Base-by-base conservation (phyloP, 1,140 invertebrate genomes). In the Danaus plexippus region DNA sequence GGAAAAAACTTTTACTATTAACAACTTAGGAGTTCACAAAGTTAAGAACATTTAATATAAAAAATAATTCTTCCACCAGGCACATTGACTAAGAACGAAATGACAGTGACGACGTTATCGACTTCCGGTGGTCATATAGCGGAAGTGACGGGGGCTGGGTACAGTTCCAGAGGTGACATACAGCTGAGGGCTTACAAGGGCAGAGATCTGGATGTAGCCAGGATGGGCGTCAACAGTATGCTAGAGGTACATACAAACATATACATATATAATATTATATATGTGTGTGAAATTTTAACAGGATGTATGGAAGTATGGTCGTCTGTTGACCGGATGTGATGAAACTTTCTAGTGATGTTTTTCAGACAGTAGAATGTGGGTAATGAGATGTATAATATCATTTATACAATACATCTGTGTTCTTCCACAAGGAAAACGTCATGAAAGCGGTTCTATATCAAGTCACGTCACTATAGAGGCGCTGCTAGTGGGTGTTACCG, bases 11-110 rank as follows among this genome's bases (percentile, higher is more conserved):
- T 32, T 32, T 32, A 0, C 22, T 32, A 32, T 32, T 6, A 32
- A 32, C 2, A 32, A 32, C 2, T 32, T 32, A 22, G 7, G 7
- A 32, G 7, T 6, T 32, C 22, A 4, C 5, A 32, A 32, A 1
- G 7, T 32, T 32, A 32, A 15, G 15, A 15, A 32, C 7, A 32
- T 32, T 32, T 32, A 32, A 32, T 32, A 32, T 32, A 32, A 32
- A 32, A 32, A 32, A 11, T 51, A 11, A 45, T 6, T 43, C 12
- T 10, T 41, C 53, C 41, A 58, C 0, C 56, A 88, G 98, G 98
- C 32, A 99, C 98, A 0, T 89, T 99, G 44, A 99, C 98, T 0
- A 96, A 97, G 83, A 99, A 99, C 85, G 98, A 99, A 88, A 99
- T 99, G 98, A 99, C 98, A 1, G 97, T 96, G 7, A 98, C 96